A percentile compares a stretch with the other conserved stretches of the same genome.
Evolutionary conservation across 2,888 invertebrate species (phyloP).

Genomic region (Calephelis perditalis): DNA sequence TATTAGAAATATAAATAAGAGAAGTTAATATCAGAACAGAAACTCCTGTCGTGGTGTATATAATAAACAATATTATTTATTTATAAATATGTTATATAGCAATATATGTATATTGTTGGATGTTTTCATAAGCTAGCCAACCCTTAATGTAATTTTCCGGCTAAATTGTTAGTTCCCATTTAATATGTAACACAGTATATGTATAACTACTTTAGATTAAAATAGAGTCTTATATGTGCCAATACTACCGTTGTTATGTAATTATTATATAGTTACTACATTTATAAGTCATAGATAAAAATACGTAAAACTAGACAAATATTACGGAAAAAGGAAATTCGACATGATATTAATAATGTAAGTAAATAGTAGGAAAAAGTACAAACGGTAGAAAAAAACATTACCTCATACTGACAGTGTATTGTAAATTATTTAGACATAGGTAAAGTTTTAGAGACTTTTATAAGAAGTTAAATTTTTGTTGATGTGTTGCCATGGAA

Average conservation of each 20-base stretch:
- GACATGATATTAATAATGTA: constrained; percentile 48
- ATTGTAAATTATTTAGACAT: constrained; percentile 60
- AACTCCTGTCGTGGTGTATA: neutral
- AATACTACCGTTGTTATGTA: constrained; percentile 64
- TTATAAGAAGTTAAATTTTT: constrained; percentile 49
- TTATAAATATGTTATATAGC: constrained; percentile 20
- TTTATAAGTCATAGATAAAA: constrained; percentile 63
- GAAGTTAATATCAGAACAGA: too few relatives aligned
- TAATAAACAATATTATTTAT: neutral
- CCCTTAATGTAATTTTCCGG: too few relatives aligned
- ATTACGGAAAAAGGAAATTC: constrained; percentile 38
- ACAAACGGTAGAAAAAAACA: constrained; percentile 43
- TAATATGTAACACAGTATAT: neutral
- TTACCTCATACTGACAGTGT: constrained; percentile 71
- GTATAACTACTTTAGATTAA: constrained; percentile 41
- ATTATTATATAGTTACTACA: constrained; percentile 65
- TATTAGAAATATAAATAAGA: too few relatives aligned
- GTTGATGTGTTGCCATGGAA: constrained; percentile 30
- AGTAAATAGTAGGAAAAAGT: constrained; percentile 38
- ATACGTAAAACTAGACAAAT: constrained; percentile 43
- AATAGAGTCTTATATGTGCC: constrained; percentile 64
- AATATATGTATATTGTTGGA: constrained; percentile 9
- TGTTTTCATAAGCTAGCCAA: too few relatives aligned
- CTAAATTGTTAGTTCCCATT: too few relatives aligned
- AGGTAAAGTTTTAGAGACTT: constrained; percentile 50